Evolutionary conservation across 2,797 vertebrate genomes (phyloP).

Genomic region (Rhinella marina): DNA sequence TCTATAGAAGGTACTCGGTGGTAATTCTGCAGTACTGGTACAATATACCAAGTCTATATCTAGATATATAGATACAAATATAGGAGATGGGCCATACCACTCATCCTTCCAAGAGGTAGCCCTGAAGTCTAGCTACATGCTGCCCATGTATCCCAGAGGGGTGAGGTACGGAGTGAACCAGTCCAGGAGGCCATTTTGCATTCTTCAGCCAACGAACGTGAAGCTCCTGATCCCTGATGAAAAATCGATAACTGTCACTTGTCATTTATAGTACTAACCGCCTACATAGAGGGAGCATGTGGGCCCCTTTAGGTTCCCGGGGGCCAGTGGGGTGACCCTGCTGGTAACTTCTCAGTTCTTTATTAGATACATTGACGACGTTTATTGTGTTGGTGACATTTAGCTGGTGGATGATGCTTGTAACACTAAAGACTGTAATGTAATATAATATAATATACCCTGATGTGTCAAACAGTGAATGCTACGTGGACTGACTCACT

Average conservation of each 20-base stretch:
- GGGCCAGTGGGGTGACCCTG: too few species aligned
- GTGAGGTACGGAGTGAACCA: neutral
- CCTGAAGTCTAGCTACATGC: neutral
- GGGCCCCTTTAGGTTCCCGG: too few species aligned
- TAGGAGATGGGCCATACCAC: neutral
- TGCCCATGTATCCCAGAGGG: neutral
- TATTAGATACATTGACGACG: neutral
- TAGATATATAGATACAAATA: neutral
- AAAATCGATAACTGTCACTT: neutral
- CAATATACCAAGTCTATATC: neutral
- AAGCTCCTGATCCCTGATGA: neutral
- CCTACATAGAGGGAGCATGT: too few species aligned
- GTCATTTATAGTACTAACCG: too few species aligned
- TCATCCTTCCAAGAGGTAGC: neutral
- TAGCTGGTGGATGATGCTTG: neutral
- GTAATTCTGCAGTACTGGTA: neutral
- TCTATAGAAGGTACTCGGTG: neutral
- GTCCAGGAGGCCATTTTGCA: neutral
- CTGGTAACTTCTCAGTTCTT: neutral
- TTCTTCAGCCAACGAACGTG: neutral
- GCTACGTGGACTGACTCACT: neutral
- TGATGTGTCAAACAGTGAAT: neutral
- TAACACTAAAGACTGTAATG: constrained; percentile 7
- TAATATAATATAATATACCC: neutral
- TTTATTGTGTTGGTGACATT: neutral